These are phyloP conservation scores for Drosophila repleta DNA, from an alignment of 1,140 invertebrate species.

Conservation along the genomic window DNA sequence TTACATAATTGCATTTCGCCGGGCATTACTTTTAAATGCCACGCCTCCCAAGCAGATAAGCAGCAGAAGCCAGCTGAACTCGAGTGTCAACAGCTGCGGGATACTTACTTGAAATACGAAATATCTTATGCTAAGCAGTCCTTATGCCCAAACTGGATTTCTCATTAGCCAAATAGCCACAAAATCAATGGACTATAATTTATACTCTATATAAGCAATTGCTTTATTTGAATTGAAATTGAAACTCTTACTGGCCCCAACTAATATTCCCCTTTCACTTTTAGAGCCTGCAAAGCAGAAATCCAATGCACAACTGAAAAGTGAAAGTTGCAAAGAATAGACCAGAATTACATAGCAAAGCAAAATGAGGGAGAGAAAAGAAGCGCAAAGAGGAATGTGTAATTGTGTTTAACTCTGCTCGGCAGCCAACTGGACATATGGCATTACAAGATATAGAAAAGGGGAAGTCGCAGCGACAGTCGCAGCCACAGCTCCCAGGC, in stretches of 20 bases:
- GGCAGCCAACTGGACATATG: conserved; percentile 54
- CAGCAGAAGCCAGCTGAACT: conserved; percentile 6
- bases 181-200: too few species aligned
- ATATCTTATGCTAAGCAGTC: too few species aligned
- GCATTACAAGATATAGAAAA: conserved; percentile 47
- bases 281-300: neutral
- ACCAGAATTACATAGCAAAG: conserved; percentile 60
- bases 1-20: conserved; percentile 78
- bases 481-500: conserved; percentile 9
- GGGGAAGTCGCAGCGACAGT: conserved; percentile 3
- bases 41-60: conserved; percentile 44
- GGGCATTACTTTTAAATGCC: conserved; percentile 65
- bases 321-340: conserved; percentile 61
- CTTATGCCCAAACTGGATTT: too few species aligned
- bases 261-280: neutral
- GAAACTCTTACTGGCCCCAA: too few species aligned
- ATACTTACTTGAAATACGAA: neutral
- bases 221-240: too few species aligned
- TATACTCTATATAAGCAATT: neutral
- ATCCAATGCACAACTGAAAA: conserved; percentile 42
- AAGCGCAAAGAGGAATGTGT: conserved; percentile 36
- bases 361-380: conserved; percentile 43
- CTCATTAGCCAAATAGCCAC: too few species aligned
- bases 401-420: conserved; percentile 62
- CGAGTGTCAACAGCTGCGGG: neutral